Conservation (phyloP, 2,888 invertebrate genomes). For the Physocephala rufipes region DNA sequence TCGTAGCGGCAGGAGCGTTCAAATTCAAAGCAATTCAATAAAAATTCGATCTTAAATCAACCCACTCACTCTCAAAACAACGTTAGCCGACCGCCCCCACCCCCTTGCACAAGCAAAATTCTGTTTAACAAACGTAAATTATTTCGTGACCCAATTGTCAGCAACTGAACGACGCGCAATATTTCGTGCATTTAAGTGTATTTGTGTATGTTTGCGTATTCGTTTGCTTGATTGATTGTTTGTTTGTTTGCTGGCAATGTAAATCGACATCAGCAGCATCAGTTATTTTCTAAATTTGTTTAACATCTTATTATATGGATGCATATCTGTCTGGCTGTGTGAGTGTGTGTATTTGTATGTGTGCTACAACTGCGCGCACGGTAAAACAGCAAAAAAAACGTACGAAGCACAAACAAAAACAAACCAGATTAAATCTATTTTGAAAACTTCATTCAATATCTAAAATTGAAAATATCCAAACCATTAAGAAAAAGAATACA, state of each 20-base stretch:
- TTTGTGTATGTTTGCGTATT: no score
- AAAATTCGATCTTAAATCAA: constrained; percentile 38
- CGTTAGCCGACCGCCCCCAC: neutral
- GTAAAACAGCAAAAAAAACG: constrained; percentile 11
- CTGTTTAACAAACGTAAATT: no score
- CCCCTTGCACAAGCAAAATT: neutral
- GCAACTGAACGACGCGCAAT: no score
- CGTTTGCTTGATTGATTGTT: no score
- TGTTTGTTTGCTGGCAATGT: no score
- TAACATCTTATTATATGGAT: neutral
- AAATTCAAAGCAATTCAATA: constrained; percentile 13
- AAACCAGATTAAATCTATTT: neutral
- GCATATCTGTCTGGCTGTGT: neutral
- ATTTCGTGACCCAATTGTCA: neutral
- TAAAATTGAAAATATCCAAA: constrained; percentile 1
- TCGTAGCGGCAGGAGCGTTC: neutral
- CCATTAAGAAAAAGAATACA: neutral
- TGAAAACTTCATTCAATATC: constrained; percentile 18
- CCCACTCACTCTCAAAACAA: neutral
- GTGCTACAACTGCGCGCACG: constrained; percentile 10
- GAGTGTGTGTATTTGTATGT: constrained; percentile 2
- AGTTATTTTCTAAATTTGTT: no score
- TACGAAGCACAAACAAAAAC: neutral
- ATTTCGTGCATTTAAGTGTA: no score
- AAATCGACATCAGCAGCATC: no score